Conservation (phyloP, 2,888 invertebrate species). For the Brassicogethes aeneus region DNA sequence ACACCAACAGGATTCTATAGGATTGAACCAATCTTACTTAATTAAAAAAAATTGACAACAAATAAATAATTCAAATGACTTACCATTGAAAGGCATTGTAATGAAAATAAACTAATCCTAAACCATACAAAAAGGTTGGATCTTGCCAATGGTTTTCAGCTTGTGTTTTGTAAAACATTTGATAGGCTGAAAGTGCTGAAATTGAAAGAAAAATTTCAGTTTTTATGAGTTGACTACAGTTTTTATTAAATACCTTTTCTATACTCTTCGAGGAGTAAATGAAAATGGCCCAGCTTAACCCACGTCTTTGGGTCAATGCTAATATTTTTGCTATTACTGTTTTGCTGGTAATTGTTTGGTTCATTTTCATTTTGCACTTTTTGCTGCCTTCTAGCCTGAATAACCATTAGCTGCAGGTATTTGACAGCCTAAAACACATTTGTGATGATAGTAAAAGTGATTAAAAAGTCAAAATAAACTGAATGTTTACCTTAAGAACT, state of each 20-base stretch:
- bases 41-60: no score
- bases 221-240: background rate
- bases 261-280: slow-evolving; percentile 86
- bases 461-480: no score
- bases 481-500: slow-evolving; percentile 57
- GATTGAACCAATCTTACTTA: no score
- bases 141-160: slow-evolving; percentile 78
- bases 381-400: slow-evolving; percentile 63
- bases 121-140: slow-evolving; percentile 84
- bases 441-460: no score
- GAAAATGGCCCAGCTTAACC: slow-evolving; percentile 92
- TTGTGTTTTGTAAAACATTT: slow-evolving; percentile 76
- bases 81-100: slow-evolving; percentile 94
- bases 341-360: slow-evolving; percentile 28
- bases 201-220: slow-evolving; percentile 27
- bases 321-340: slow-evolving; percentile 56
- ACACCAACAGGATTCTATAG: no score
- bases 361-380: slow-evolving; percentile 36
- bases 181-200: slow-evolving; percentile 94
- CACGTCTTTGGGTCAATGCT: slow-evolving; percentile 84
- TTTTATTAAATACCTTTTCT: slow-evolving; percentile 65
- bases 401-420: slow-evolving; percentile 75
- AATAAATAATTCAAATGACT: slow-evolving; percentile 42
- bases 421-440: slow-evolving; percentile 59
- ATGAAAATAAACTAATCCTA: slow-evolving; percentile 94